Conservation (phyloP, 1,140 invertebrate species). For the Leptopilina boulardi region DNA sequence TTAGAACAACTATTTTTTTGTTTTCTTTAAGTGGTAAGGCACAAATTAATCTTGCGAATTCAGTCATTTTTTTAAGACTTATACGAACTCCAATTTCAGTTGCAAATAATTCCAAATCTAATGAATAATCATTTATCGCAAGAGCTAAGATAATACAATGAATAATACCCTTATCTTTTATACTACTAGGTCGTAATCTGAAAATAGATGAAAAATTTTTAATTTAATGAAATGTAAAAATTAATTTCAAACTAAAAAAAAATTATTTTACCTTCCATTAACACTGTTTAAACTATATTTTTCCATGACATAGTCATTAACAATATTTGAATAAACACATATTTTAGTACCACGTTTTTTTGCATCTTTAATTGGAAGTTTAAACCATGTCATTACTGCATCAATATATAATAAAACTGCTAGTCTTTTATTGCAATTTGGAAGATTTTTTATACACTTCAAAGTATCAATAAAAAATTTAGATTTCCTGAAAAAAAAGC, state of each 20-base stretch:
- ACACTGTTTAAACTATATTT: constrained; percentile 66
- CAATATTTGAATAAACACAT: constrained; percentile 59
- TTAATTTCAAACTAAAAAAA: constrained; percentile 3
- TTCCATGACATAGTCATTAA: constrained; percentile 69
- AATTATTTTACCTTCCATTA: constrained; percentile 64
- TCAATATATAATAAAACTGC: constrained; percentile 72
- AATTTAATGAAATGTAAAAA: constrained; percentile 15
- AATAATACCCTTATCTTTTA: constrained; percentile 74
- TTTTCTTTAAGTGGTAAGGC: constrained; percentile 64
- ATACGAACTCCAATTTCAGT: constrained; percentile 64
- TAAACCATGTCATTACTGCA: constrained; percentile 68
- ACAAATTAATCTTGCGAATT: constrained; percentile 71
- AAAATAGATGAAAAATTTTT: constrained; percentile 53
- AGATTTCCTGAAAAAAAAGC: constrained; percentile 48
- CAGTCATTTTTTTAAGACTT: constrained; percentile 71
- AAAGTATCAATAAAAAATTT: constrained; percentile 53
- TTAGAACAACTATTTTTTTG: constrained; percentile 68
- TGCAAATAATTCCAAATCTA: constrained; percentile 72
- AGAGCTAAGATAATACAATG: constrained; percentile 74
- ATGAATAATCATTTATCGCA: constrained; percentile 65
- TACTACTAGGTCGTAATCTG: constrained; percentile 71
- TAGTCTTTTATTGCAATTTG: constrained; percentile 59
- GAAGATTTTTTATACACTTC: constrained; percentile 42
- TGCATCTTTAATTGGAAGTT: constrained; percentile 63
- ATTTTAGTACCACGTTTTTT: constrained; percentile 66